phyloP scores from a whole-genome alignment of 2,113 vertebrate species.

The Telmatochromis bifrenatus region DNA sequence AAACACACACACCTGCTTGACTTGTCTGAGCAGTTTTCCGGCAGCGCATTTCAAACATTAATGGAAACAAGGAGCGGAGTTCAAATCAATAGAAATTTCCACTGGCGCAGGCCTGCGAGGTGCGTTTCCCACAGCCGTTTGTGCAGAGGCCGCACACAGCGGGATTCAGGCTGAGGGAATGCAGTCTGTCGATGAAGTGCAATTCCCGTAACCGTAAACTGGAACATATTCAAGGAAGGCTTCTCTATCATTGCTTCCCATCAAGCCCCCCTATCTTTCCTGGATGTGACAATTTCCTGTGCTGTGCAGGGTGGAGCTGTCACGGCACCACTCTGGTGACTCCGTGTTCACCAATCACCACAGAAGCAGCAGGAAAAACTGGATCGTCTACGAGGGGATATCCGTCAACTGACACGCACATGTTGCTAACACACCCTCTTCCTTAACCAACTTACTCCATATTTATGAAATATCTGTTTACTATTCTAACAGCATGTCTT shows the following conservation, averaged over 20 bases:
- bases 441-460: neutral
- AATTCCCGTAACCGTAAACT: slow-evolving; percentile 50
- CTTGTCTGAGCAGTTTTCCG: slow-evolving; percentile 46
- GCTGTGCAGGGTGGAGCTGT: slow-evolving; percentile 7
- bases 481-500: neutral
- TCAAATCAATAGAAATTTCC: slow-evolving; percentile 56
- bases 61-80: slow-evolving; percentile 22
- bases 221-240: slow-evolving; percentile 25
- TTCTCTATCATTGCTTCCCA: slow-evolving; percentile 53
- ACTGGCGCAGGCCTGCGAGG: neutral
- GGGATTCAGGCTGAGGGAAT: neutral
- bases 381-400: neutral
- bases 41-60: slow-evolving; percentile 5
- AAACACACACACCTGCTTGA: slow-evolving; percentile 25
- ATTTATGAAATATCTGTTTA: neutral
- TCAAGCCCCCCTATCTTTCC: slow-evolving; percentile 41
- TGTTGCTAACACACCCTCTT: neutral
- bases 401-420: neutral
- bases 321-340: neutral
- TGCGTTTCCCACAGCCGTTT: slow-evolving; percentile 18
- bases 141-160: neutral
- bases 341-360: slow-evolving; percentile 20
- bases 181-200: slow-evolving; percentile 25
- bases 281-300: slow-evolving; percentile 36
- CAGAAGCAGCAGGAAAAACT: neutral